A percentile compares a stretch with the other conserved stretches of the same genome.
These are phyloP conservation scores for Seriola quinqueradiata DNA, from an alignment of 2,113 vertebrate genomes.

Conservation along the genomic window DNA sequence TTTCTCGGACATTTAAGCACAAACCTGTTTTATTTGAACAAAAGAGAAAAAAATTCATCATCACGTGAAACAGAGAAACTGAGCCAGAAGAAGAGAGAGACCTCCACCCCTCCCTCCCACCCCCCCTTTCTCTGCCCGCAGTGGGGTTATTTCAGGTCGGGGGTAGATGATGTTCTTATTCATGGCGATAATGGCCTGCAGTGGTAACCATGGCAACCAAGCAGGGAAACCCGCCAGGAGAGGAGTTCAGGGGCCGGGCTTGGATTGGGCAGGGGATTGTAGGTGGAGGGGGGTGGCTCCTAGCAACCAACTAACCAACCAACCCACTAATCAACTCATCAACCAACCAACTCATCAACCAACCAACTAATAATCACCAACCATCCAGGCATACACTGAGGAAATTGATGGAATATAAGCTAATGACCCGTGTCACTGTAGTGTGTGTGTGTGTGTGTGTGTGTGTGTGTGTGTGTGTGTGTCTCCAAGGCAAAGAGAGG, in stretches of 20 bases:
- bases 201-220: conserved; percentile 60
- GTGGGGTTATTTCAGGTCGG: conserved; percentile 63
- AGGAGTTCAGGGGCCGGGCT: not conserved
- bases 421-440: conserved; percentile 16
- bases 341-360: conserved; percentile 13
- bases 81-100: not conserved
- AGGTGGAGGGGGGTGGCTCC: not conserved
- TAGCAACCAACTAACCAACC: conserved; percentile 11
- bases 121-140: conserved; percentile 12
- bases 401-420: conserved; percentile 32
- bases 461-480: conserved; percentile 4
- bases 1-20: not conserved
- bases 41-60: not conserved
- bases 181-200: conserved; percentile 65
- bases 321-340: not conserved
- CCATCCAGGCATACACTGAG: conserved; percentile 41
- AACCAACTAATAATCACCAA: not conserved
- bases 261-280: not conserved
- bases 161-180: conserved; percentile 69
- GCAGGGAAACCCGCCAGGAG: conserved; percentile 57
- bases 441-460: conserved; percentile 26
- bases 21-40: not conserved
- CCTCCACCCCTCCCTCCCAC: not conserved
- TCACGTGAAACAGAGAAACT: not conserved
- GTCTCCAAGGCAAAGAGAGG: not conserved